Evolutionary conservation across 37 sponge, comb jelly and placozoan genomes (phyloP).

Genomic region (Bolinopsis microptera): DNA sequence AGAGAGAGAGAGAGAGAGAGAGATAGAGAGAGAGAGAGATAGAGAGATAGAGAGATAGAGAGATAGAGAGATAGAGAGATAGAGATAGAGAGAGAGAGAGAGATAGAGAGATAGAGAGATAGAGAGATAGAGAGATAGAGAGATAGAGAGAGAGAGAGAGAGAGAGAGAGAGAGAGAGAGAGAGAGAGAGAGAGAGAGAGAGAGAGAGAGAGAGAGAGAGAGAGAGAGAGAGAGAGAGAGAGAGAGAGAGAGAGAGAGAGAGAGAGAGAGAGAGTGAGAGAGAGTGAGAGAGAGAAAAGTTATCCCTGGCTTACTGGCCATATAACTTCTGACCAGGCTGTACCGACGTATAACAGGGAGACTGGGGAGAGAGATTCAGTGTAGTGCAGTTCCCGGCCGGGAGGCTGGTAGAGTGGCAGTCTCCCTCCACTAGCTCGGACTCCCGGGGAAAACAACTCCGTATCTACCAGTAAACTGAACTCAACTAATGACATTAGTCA

Average conservation of each 20-base stretch:
- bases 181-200: not conserved
- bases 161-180: not conserved
- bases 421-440: not conserved
- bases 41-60: not conserved
- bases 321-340: too few species aligned
- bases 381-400: not conserved
- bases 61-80: not conserved
- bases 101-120: not conserved
- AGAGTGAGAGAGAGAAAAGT: not conserved
- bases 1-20: not conserved
- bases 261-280: not conserved
- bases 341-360: too few species aligned
- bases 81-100: not conserved
- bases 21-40: not conserved
- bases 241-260: not conserved
- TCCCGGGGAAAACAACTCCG: not conserved
- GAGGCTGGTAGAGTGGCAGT: not conserved
- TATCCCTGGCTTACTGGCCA: too few species aligned
- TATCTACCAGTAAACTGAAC: not conserved
- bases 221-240: not conserved
- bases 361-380: not conserved
- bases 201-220: not conserved
- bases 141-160: not conserved
- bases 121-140: not conserved
- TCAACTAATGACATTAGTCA: not conserved